Base-by-base conservation (phyloP, 2,888 invertebrate genomes). In the Petrolisthes cinctipes region DNA sequence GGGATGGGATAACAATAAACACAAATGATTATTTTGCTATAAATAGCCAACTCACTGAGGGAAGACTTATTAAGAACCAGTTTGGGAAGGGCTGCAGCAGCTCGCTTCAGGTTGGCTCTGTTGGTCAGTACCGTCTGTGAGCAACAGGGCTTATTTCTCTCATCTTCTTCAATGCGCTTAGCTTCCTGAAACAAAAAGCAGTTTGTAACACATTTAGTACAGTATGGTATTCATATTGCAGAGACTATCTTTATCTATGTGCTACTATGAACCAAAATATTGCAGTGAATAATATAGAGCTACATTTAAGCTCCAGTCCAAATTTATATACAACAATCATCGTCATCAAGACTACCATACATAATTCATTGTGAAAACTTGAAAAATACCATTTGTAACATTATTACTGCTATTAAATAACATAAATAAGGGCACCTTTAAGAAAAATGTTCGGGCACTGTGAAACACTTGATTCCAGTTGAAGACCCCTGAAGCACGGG, bases 121-220 rank as follows among this genome's bases (percentile, higher is more conserved):
- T 71, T 85, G 5, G 23, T 14, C 20, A 85, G 7, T 6, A 85
- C 68, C 14, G 54, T 54, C 14, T 85, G 79, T 53, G 79, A 79
- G 3, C 14, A 68, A 5, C 71, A 20, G 9, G 79, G 80, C 68
- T 85, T 85, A 1, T 85, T 85, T 57, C 85, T 54, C 23, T 85
- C 85, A 17, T 85, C 85, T n/a, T 85, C 85, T 23, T 85, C 85
- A 6, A 85, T 5, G 56, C 23, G 79, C 56, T 20, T n/a, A n/a
- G 57, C 23, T 57, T 85, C 85, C 85, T 85, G 54, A 17, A 23
- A 54, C 37, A 37, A 37, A 37, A 37, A 37, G 37, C 37, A 37
- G 37, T 37, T 37, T 37, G 37, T 37, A 37, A 37, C 2, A 37
- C 37, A 37, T 37, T 37, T 37, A 37, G 37, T 37, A 37, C 61